A percentile compares a stretch with the other conserved stretches of the same genome.
Conservation (phyloP, 2,888 invertebrate species). For the Sialis fuliginosa region DNA sequence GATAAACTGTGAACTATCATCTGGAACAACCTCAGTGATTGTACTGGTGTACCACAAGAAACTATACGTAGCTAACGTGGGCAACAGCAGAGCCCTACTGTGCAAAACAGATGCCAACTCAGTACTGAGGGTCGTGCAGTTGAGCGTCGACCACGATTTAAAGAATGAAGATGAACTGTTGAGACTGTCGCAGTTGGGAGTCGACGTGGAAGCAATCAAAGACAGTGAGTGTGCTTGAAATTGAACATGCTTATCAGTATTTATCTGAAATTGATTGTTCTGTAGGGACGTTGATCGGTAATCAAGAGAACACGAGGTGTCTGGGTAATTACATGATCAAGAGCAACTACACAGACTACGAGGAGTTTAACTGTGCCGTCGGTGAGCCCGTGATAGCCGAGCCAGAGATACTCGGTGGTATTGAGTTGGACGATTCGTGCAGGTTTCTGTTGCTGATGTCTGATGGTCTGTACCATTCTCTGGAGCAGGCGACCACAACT, state of each 20-base stretch:
- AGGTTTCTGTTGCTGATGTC: slow-evolving; percentile 74
- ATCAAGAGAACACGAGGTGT: slow-evolving; percentile 68
- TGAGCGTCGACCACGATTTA: slow-evolving; percentile 72
- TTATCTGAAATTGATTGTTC: slow-evolving; percentile 6
- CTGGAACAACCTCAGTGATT: slow-evolving; percentile 70
- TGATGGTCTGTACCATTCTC: slow-evolving; percentile 65
- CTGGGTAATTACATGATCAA: slow-evolving; percentile 78
- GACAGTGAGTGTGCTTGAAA: slow-evolving; percentile 30
- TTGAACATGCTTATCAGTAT: background rate
- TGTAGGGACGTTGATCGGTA: slow-evolving; percentile 51
- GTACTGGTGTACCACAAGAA: slow-evolving; percentile 60
- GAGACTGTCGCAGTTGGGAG: slow-evolving; percentile 54
- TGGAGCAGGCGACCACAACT: slow-evolving; percentile 57
- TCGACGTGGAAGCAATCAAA: slow-evolving; percentile 50
- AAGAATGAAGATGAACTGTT: slow-evolving; percentile 71
- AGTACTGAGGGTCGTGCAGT: slow-evolving; percentile 58
- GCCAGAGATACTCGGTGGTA: slow-evolving; percentile 70
- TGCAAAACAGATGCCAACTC: slow-evolving; percentile 63
- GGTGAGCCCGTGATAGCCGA: slow-evolving; percentile 68
- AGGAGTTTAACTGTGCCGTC: slow-evolving; percentile 45
- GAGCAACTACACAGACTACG: slow-evolving; percentile 69
- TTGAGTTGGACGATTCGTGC: slow-evolving; percentile 58
- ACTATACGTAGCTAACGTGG: slow-evolving; percentile 77
- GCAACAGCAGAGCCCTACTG: slow-evolving; percentile 56
- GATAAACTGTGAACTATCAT: slow-evolving; percentile 59